Evolutionary conservation across 1,140 invertebrate species (phyloP), one percentile per base, ranked within the genome.

Genomic region (Drosophila simulans): DNA sequence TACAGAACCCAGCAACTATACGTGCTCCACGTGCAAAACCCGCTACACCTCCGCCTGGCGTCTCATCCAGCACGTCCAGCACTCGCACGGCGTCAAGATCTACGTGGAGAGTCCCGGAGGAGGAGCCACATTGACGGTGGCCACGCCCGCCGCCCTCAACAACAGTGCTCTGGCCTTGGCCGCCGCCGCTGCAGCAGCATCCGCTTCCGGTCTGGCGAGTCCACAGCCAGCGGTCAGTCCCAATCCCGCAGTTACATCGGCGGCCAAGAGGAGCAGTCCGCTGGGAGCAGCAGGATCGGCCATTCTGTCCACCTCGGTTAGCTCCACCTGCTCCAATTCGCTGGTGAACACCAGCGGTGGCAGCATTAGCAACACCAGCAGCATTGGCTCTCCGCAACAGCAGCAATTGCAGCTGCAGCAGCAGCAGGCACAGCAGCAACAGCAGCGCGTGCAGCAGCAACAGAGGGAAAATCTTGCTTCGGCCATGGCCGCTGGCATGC

Each of bases 1-100:
- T 95, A 46, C 96, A 99, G 98, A 99, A 94, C 98, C 98, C 66
- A 96, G 96, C 92, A 97, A 97, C 94, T 97, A 98, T 92, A 95
- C 98, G 42, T 99, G 98, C 93, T 98, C 96, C 15, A 98, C 98
- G 35, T 99, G 98, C 93, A 98, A 98, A 77, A 95, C 96, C 55
- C 95, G 97, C 43, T 95, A 97, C 54, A 95, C 96, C 76, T 98
- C 98, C 22, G 98, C 98, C 0, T 99, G 98, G 98, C 94, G 95
- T 46, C 94, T 99, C 69, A 94, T 99, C 11, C 98, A 99, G 92
- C 98, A 99, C 91, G 98, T 97, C 15, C 98, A 99, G 93, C 96
- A 96, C 75, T 95, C 96, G 49, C 98, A 99, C 92, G 98, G 98
- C 17, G 96, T 98, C 64, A 97, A 98, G 92, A 97, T 99, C 77